Evolutionary conservation across 2,113 vertebrate species (phyloP).

Genomic region (Malaclemys terrapin): DNA sequence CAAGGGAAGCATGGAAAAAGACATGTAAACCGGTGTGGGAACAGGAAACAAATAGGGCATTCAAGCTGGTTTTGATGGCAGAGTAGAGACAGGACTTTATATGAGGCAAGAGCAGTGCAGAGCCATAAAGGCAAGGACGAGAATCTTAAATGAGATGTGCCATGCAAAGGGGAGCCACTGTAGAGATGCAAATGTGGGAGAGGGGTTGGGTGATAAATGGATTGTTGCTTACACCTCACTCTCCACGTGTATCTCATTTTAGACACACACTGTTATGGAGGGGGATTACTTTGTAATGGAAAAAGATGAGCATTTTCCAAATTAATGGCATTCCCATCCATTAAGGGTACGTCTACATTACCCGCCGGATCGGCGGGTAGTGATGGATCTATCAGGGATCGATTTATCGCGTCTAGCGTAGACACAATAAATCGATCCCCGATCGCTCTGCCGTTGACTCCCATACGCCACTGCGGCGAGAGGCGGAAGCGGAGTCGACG

Average conservation of each 20-base stretch:
- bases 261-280: background rate
- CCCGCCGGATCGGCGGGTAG: too few species aligned
- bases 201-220: background rate
- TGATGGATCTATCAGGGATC: too few species aligned
- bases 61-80: background rate
- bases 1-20: background rate
- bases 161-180: background rate
- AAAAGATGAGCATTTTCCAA: background rate
- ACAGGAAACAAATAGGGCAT: background rate
- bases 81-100: background rate
- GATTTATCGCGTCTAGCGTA: too few species aligned
- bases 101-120: background rate
- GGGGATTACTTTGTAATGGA: background rate
- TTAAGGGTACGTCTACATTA: too few species aligned
- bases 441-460: too few species aligned
- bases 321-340: background rate
- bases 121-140: background rate
- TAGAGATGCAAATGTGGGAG: background rate
- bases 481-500: too few species aligned
- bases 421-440: too few species aligned
- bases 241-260: background rate
- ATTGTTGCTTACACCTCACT: background rate
- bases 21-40: background rate
- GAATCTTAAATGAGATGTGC: background rate
- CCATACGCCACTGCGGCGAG: too few species aligned